Evolutionary conservation across 2,888 invertebrate genomes (phyloP).

Genomic region (Hetaerina titia): DNA sequence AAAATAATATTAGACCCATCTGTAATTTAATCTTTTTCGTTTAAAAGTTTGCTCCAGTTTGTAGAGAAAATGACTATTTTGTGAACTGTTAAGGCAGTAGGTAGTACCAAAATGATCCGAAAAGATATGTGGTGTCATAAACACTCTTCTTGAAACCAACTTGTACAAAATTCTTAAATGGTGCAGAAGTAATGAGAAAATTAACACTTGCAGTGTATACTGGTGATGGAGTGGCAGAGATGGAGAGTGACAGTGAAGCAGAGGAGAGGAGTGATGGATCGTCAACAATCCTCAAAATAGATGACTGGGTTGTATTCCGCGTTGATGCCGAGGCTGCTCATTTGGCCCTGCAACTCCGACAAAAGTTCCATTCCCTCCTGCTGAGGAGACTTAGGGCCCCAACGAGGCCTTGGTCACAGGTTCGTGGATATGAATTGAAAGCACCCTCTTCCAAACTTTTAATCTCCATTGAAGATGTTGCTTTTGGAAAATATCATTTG

Average conservation of each 20-base stretch:
- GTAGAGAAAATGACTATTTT: no score
- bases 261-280: conserved; percentile 78
- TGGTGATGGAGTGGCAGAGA: conserved; percentile 56
- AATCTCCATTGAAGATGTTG: no score
- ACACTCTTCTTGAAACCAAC: no score
- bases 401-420: conserved; percentile 77
- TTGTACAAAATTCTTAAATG: neutral
- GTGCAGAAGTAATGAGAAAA: neutral
- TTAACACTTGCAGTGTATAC: neutral
- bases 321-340: conserved; percentile 84
- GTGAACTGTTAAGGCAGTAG: no score
- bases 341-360: conserved; percentile 83
- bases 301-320: conserved; percentile 87
- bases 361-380: conserved; percentile 86
- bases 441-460: neutral
- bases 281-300: conserved; percentile 81
- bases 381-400: conserved; percentile 77
- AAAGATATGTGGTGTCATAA: no score
- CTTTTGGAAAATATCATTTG: no score
- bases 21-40: no score
- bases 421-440: conserved; percentile 69
- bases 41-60: no score
- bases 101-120: no score
- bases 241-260: conserved; percentile 79
- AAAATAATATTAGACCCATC: no score